Base-by-base conservation (phyloP, 2,888 invertebrate genomes). In the Standfussiana lucernea region DNA sequence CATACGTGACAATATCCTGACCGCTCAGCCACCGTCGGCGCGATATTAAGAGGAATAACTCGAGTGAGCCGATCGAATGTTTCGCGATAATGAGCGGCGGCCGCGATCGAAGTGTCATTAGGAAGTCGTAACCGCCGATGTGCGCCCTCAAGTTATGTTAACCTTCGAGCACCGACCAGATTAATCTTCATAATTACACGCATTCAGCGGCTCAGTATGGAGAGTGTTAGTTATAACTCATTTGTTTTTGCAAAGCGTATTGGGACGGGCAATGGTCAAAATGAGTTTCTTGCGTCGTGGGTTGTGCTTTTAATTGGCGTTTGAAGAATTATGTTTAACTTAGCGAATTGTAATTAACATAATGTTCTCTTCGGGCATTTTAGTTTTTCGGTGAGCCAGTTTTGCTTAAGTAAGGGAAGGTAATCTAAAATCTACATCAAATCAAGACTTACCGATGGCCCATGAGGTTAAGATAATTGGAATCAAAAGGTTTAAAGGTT, bases 1-100 rank as follows among this genome's bases (percentile, higher is more conserved):
- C 91, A 95, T 94, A 96, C 96, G 96, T 96, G 96, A 96, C 96
- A 94, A 96, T 96, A 96, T 96, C 94, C 96, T 95, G 93, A 89
- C 91, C 92, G 92, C 89, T 91, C 93, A 92, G 93, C 90, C 89
- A 92, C 90, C 93, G 95, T 94, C 92, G 93, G 91, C 92, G 92
- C 92, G 93, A 96, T 96, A 96, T 96, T 95, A 95, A 96, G 95
- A 95, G 95, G 94, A 95, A 96, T 96, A 96, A 95, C 95, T 95
- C 91, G 91, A 91, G 89, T 90, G 92, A 93, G 93, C 92, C 94
- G 95, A 96, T 96, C 95, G 95, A 95, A 95, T 96, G 95, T 95
- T 94, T 94, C 91, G 93, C 94, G 95, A 95, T 96, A 96, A 96
- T 96, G 96, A 95, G 95, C 93, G 94, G 92, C 93, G 93, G 93